Evolutionary conservation across 2,888 invertebrate genomes (phyloP).

Genomic region (Epinotia brunnichana): DNA sequence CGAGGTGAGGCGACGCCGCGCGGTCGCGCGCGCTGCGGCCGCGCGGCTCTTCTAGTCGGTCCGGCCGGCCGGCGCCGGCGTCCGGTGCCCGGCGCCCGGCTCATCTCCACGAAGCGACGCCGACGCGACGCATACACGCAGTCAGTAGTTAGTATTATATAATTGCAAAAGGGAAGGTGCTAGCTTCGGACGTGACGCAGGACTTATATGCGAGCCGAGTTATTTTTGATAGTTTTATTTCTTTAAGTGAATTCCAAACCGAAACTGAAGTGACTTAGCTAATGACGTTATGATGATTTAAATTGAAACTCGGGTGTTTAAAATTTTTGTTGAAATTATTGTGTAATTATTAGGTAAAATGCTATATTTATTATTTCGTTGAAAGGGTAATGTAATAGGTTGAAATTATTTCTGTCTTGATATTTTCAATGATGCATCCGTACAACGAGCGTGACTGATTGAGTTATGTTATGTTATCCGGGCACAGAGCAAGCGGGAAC

Average conservation of each 20-base stretch:
- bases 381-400: constrained; percentile 74
- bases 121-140: constrained; percentile 68
- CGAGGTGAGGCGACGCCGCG: constrained; percentile 61
- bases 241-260: constrained; percentile 81
- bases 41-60: constrained; percentile 52
- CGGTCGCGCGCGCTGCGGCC: constrained; percentile 53
- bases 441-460: constrained; percentile 70
- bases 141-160: constrained; percentile 82
- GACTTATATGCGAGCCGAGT: constrained; percentile 81
- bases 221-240: constrained; percentile 84
- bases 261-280: constrained; percentile 79
- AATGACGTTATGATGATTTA: constrained; percentile 78
- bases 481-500: constrained; percentile 56
- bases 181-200: constrained; percentile 83
- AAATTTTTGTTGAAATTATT: constrained; percentile 84
- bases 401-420: constrained; percentile 83
- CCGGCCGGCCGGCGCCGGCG: constrained; percentile 54
- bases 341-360: constrained; percentile 80
- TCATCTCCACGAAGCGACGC: constrained; percentile 51
- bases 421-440: constrained; percentile 75
- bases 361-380: constrained; percentile 82
- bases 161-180: constrained; percentile 83
- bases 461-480: constrained; percentile 66
- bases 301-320: constrained; percentile 78
- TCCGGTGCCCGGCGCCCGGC: constrained; percentile 54